These are phyloP conservation scores for Lagopus leucura DNA, from an alignment of 2,113 vertebrate species.

Conservation along the genomic window DNA sequence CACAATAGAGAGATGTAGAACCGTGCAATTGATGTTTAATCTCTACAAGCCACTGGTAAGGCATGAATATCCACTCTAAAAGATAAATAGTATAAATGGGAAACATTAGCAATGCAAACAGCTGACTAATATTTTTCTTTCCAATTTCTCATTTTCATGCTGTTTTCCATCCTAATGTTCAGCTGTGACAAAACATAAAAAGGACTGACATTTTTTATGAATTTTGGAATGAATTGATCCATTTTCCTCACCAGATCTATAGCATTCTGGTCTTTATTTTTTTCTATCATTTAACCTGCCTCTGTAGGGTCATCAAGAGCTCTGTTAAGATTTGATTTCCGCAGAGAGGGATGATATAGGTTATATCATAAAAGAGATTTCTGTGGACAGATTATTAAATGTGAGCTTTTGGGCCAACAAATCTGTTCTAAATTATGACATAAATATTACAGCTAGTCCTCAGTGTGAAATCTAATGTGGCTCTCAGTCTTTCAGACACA, in stretches of 20 bases:
- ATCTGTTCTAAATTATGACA: constrained; percentile 35
- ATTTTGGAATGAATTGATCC: not conserved
- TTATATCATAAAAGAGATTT: constrained; percentile 16
- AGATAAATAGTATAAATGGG: not conserved
- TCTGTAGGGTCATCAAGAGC: not conserved
- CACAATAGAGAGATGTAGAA: not conserved
- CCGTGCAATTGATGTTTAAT: not conserved
- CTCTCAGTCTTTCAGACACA: constrained; percentile 3
- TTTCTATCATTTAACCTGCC: not conserved
- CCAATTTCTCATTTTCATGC: not conserved
- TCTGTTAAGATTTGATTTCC: constrained; percentile 29
- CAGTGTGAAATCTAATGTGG: not conserved
- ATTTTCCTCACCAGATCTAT: not conserved
- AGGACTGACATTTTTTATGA: not conserved
- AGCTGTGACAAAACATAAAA: not conserved
- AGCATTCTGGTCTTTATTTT: not conserved
- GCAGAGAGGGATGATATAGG: not conserved
- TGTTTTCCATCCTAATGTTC: constrained; percentile 16
- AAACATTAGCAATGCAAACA: not conserved
- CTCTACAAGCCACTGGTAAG: not conserved
- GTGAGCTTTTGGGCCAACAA: constrained; percentile 50
- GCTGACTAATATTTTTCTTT: not conserved
- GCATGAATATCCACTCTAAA: not conserved
- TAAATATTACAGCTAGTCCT: constrained; percentile 30
- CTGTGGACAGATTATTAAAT: not conserved